Evolutionary conservation across 2,113 vertebrate species (phyloP).

Genomic region (Hassar affinis): DNA sequence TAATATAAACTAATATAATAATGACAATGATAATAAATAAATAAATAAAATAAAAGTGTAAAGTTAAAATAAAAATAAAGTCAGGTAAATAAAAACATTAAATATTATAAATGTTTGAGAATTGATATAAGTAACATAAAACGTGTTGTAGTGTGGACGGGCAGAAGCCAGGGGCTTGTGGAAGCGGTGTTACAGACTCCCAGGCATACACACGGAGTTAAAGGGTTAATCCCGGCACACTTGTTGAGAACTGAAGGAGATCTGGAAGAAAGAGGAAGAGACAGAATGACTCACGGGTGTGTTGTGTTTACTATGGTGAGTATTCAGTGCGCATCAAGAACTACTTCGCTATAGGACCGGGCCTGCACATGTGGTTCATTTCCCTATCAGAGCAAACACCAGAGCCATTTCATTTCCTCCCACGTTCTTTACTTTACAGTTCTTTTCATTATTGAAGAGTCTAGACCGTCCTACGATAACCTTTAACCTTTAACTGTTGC

Average conservation of each 20-base stretch:
- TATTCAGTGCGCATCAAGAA: not conserved
- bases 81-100: no score
- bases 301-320: constrained; percentile 3
- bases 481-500: not conserved
- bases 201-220: not conserved
- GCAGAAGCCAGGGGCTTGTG: no score
- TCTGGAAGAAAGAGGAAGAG: not conserved
- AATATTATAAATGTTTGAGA: no score
- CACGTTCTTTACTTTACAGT: not conserved
- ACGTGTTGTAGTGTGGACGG: no score
- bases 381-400: not conserved
- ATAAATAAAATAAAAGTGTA: no score
- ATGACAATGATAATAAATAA: no score
- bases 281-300: constrained; percentile 3
- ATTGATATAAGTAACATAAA: no score
- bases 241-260: not conserved
- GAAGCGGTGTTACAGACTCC: no score
- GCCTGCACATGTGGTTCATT: not conserved
- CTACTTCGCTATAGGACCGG: constrained; percentile 1
- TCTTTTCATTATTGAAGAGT: not conserved
- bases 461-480: not conserved
- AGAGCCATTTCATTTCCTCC: not conserved
- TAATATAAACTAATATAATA: no score
- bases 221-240: constrained; percentile 19
- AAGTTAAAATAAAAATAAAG: no score